Evolutionary conservation across 2,797 vertebrate species (phyloP), one percentile per base, ranked within the genome.

Genomic region (Mormyrus proboscirostris): DNA sequence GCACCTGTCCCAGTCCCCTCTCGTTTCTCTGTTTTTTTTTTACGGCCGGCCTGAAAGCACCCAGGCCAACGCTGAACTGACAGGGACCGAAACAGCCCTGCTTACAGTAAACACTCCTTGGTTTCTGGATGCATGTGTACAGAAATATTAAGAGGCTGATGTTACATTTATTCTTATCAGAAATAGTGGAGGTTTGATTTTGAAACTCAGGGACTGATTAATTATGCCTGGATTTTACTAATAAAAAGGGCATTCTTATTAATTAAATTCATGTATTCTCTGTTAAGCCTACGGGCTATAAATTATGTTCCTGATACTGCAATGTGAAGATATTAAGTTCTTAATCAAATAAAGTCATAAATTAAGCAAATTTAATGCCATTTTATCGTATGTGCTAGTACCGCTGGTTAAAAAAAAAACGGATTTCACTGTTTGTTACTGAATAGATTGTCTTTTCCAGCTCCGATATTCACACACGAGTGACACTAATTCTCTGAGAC

Each of bases 11-110:
- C 90, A 22, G 83, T 5, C 83, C 88, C 65, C 25, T 47, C 16
- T 38, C 29, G 12, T 38, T 33, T 73, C 65, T 69, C 25, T 50
- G 16, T 59, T 33, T 33, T 33, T 33, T 95, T 95, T 91, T 93
- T 47, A 94, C 91, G 8, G 57, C 29, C 51, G 2, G 65, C n/a
- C n/a, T 51, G 49, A 49, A 51, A 51, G 10, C 88, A 50, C 16
- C 49, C 88, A 76, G 19, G 83, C 9, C 14, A 84, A 41, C 29
- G 69, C 25, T n/a, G 22, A 44, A 29, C 4, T 47, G 57, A 25
- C 16, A 25, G 33, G 57, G 29, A 29, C 47, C 22, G 8, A 44
- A 22, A 76, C 50, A 88, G 73, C 41, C 73, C 55, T 85, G 85
- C 57, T 90, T 90, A 88, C 87, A 90, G 89, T 90, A 83, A 90